Conservation (phyloP, 1,140 invertebrate genomes). For the Solen grandis region DNA sequence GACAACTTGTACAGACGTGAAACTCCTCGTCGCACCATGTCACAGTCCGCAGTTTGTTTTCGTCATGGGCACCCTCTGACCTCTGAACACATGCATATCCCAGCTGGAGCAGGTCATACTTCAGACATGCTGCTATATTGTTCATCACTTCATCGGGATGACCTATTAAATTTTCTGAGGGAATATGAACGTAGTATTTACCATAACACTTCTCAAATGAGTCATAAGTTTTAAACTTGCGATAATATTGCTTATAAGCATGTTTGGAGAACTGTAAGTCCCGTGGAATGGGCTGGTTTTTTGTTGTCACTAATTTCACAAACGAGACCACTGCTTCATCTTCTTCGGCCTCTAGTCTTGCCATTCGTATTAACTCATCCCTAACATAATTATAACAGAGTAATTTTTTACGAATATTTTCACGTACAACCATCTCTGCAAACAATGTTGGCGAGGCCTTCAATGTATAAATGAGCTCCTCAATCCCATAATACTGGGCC, state of each 20-base stretch:
- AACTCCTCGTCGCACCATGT: slow-evolving; percentile 64
- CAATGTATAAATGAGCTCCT: slow-evolving; percentile 56
- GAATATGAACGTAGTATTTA: slow-evolving; percentile 61
- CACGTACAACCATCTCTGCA: slow-evolving; percentile 63
- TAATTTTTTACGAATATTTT: slow-evolving; percentile 62
- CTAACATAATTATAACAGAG: slow-evolving; percentile 59
- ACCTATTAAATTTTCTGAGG: slow-evolving; percentile 57
- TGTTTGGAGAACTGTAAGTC: slow-evolving; percentile 66
- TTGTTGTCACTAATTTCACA: slow-evolving; percentile 58
- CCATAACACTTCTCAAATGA: slow-evolving; percentile 64
- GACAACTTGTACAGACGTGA: slow-evolving; percentile 61
- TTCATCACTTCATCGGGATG: slow-evolving; percentile 62
- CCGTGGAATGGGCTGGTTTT: slow-evolving; percentile 66
- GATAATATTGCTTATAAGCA: slow-evolving; percentile 65
- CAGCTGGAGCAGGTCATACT: slow-evolving; percentile 50
- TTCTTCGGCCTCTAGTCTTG: slow-evolving; percentile 58
- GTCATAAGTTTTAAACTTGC: slow-evolving; percentile 61
- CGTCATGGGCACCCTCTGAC: slow-evolving; percentile 53
- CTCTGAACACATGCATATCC: slow-evolving; percentile 54
- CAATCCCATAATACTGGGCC: slow-evolving; percentile 65
- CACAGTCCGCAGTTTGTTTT: slow-evolving; percentile 61
- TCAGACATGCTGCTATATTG: slow-evolving; percentile 55
- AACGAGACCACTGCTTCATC: slow-evolving; percentile 58
- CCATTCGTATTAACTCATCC: slow-evolving; percentile 54
- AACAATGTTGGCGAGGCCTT: slow-evolving; percentile 63